Evolutionary conservation across 2,888 invertebrate species (phyloP), one percentile per base, ranked within the genome.

Genomic region (Nasonia oneida): DNA sequence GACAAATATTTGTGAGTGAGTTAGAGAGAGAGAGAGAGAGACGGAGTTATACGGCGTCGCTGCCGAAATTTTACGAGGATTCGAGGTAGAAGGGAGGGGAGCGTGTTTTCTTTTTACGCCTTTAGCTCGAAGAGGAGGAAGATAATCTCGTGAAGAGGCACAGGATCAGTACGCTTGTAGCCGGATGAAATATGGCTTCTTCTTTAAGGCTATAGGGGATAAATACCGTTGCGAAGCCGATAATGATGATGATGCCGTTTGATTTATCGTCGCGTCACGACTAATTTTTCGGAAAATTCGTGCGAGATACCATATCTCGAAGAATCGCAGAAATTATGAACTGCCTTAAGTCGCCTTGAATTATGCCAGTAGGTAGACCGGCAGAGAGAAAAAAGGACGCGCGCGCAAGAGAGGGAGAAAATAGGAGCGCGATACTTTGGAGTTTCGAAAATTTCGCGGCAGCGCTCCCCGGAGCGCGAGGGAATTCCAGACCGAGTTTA

Each of bases 361-460:
- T 47, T 78, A 73, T 23, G 53, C 57, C 42, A 10, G 5, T 39
- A 42, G 6, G 8, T 8, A 12, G 39, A 75, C 4, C 12, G 14
- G 29, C 1, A 29, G 1, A 10, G 64, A 10, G 64, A 61, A 18
- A 33, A 37, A 8, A 70, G 67, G 50, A 39, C 2, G 18, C 14
- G 23, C 3, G 4, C 39, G 33, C 71, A 14, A 39, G 3, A 73
- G 50, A 23, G 8, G 23, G 61, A 61, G 29, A 71, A 67, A 64
- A 15, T 5, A 37, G 57, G 15, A 57, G 75, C 67, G 39, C 74
- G 39, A 82, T 81, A 64, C 53, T 73, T 81, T n/a, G 53, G 57
- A 74, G 74, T 82, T 82, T 74, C 67, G 82, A 79, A 85, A 82
- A 82, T 79, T 64, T 81, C 50, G 79, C 82, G 77, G 61, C 47